phyloP scores from a whole-genome alignment of 2,113 vertebrate genomes.

The Cyphomyrus plagiostoma region DNA sequence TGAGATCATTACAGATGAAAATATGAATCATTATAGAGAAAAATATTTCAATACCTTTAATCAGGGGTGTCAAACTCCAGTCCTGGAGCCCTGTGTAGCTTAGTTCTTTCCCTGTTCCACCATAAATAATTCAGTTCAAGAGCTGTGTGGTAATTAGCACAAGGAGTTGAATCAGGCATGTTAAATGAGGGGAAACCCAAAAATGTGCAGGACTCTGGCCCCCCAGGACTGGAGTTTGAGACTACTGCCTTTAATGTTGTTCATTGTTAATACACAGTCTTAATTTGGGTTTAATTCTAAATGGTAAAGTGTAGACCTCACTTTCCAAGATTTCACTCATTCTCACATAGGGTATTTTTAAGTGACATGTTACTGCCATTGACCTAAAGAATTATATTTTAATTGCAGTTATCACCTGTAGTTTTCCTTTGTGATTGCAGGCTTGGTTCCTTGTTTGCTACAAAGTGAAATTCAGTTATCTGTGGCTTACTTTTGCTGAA shows the following conservation, averaged over 20 bases:
- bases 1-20: background rate
- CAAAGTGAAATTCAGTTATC: slow-evolving; percentile 80
- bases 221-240: no score
- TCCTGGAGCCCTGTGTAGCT: no score
- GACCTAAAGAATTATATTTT: background rate
- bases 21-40: background rate
- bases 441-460: slow-evolving; percentile 67
- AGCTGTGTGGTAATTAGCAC: no score
- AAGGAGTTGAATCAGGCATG: no score
- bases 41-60: background rate
- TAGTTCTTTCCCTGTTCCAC: no score
- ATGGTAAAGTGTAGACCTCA: background rate
- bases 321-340: background rate
- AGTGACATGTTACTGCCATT: background rate
- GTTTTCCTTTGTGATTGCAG: slow-evolving; percentile 50
- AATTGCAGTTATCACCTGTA: background rate
- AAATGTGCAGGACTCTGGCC: no score
- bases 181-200: no score
- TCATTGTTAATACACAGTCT: background rate
- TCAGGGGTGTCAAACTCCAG: no score
- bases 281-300: background rate
- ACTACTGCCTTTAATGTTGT: background rate
- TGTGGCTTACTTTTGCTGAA: slow-evolving; percentile 59
- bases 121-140: no score
- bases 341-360: background rate